A percentile compares a stretch with the other conserved stretches of the same genome.
These are phyloP conservation scores for Augochlora pura DNA, from an alignment of 1,140 invertebrate genomes.

Conservation along the genomic window DNA sequence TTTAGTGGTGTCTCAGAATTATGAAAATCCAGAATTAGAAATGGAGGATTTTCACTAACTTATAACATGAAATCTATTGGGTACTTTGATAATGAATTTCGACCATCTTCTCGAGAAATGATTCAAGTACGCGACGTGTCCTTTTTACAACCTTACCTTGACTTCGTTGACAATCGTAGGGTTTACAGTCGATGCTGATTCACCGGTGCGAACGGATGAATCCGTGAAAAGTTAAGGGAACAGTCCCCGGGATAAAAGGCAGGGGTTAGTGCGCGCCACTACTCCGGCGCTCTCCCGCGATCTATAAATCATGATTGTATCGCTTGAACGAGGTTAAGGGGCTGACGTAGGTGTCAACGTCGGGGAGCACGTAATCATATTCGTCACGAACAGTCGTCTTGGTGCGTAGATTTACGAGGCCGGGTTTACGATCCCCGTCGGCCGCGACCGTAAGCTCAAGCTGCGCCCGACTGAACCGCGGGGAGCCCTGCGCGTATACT, in stretches of 20 bases:
- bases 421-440: slow-evolving; percentile 53
- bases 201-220: slow-evolving; percentile 12
- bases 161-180: slow-evolving; percentile 29
- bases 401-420: slow-evolving; percentile 51
- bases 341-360: slow-evolving; percentile 40
- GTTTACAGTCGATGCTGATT: slow-evolving; percentile 51
- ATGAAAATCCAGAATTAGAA: too few relatives aligned
- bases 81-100: neutral
- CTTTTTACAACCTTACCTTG: slow-evolving; percentile 49
- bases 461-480: neutral
- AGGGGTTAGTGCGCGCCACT: neutral
- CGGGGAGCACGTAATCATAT: slow-evolving; percentile 48
- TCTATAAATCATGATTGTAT: slow-evolving; percentile 58
- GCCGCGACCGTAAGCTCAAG: slow-evolving; percentile 19
- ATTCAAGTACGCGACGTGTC: slow-evolving; percentile 17
- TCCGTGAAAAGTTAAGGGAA: neutral
- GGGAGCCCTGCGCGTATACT: neutral
- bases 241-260: slow-evolving; percentile 11
- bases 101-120: slow-evolving; percentile 9
- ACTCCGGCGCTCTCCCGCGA: neutral
- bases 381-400: slow-evolving; percentile 48
- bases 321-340: slow-evolving; percentile 37
- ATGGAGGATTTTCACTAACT: too few relatives aligned
- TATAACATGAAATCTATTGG: too few relatives aligned
- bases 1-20: too few relatives aligned